phyloP scores from a whole-genome alignment of 1,140 invertebrate species.

The Phenacoccus solenopsis region DNA sequence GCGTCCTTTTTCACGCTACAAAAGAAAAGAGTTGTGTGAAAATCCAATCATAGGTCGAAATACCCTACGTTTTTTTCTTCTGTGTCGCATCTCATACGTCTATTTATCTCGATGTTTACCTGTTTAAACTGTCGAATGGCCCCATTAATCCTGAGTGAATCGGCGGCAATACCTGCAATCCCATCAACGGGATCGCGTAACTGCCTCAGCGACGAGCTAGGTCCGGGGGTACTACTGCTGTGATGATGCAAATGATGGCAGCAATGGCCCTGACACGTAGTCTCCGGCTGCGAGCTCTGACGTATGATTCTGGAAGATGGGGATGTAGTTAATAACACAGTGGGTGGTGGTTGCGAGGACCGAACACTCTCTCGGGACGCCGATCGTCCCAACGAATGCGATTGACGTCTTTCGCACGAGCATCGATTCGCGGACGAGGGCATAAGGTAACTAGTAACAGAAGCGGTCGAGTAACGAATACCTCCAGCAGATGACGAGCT shows the following conservation, averaged over 20 bases:
- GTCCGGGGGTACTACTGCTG: slow-evolving; percentile 36
- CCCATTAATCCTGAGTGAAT: slow-evolving; percentile 90
- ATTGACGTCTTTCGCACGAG: slow-evolving; percentile 33
- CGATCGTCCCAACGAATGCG: slow-evolving; percentile 31
- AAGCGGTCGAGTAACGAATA: slow-evolving; percentile 34
- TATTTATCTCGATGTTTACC: slow-evolving; percentile 50
- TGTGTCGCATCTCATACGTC: neutral
- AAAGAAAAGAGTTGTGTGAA: neutral
- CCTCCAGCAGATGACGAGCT: slow-evolving; percentile 35
- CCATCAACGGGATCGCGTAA: slow-evolving; percentile 68
- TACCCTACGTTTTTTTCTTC: neutral
- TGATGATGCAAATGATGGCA: slow-evolving; percentile 25
- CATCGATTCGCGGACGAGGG: slow-evolving; percentile 43
- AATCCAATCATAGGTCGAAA: neutral
- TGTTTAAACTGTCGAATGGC: slow-evolving; percentile 92
- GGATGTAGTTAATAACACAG: slow-evolving; percentile 54
- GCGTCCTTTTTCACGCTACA: neutral
- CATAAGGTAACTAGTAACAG: slow-evolving; percentile 16
- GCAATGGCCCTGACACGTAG: slow-evolving; percentile 29
- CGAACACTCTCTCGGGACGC: slow-evolving; percentile 47
- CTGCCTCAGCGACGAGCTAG: slow-evolving; percentile 60
- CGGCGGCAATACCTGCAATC: slow-evolving; percentile 92
- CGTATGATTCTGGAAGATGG: slow-evolving; percentile 63
- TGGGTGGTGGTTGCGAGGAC: slow-evolving; percentile 38
- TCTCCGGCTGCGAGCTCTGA: slow-evolving; percentile 81